Evolutionary conservation across 2,797 vertebrate genomes (phyloP).

Genomic region (Anguilla pacifica): DNA sequence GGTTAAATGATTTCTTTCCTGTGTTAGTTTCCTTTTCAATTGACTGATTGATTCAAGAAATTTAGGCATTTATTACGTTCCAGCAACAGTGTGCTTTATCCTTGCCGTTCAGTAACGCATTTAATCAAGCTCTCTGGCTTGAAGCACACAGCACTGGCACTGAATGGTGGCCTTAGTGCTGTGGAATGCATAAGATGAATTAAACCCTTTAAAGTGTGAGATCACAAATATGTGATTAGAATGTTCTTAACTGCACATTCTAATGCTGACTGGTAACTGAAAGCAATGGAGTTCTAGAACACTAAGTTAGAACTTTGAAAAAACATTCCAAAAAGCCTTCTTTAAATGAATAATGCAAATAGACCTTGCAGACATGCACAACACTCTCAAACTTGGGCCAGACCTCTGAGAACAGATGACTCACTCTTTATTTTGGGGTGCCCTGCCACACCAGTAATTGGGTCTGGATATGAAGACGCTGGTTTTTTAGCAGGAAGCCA

Average conservation of each 20-base stretch:
- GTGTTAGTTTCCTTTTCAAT: neutral
- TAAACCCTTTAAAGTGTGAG: neutral
- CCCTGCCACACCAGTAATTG: neutral
- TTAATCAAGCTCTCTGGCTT: neutral
- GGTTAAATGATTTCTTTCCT: neutral
- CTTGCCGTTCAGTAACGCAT: neutral
- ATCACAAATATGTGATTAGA: no score
- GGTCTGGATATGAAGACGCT: neutral
- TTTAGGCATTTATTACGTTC: neutral
- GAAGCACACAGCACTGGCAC: neutral
- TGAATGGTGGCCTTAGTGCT: neutral
- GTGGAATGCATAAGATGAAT: neutral
- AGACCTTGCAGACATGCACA: neutral
- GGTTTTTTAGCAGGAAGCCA: neutral
- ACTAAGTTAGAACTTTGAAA: no score
- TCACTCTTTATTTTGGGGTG: neutral
- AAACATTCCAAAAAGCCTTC: no score
- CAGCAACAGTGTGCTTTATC: neutral
- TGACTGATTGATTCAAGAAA: neutral
- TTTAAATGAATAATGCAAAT: no score
- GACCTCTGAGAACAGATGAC: slow-evolving; percentile 26
- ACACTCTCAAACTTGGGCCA: slow-evolving; percentile 34
- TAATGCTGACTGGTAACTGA: no score
- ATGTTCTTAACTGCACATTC: no score
- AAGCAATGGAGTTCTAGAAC: no score